Evolutionary conservation across 2,797 vertebrate species (phyloP).

Genomic region (Arrhamphus sclerolepis): DNA sequence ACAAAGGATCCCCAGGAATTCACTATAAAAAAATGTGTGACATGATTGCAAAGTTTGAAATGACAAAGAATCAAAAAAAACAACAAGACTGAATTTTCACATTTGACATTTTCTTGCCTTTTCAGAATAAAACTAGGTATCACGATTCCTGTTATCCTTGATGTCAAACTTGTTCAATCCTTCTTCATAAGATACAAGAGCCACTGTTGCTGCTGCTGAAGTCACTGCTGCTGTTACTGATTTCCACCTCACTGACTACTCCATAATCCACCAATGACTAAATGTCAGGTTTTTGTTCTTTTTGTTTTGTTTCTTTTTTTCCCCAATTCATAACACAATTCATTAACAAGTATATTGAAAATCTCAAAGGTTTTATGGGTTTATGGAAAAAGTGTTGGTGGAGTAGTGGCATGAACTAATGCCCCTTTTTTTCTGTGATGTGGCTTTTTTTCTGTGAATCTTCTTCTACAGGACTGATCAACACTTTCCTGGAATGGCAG

Average conservation of each 20-base stretch:
- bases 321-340: constrained; percentile 26
- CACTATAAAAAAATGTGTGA: neutral
- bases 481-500: constrained; percentile 70
- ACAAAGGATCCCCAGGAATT: constrained; percentile 51
- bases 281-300: constrained; percentile 6
- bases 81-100: neutral
- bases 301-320: too few species aligned
- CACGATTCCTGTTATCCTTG: constrained; percentile 36
- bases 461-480: constrained; percentile 66
- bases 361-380: constrained; percentile 15
- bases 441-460: constrained; percentile 54
- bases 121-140: neutral
- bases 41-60: neutral
- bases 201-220: constrained; percentile 41
- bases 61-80: neutral
- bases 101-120: neutral
- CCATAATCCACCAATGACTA: constrained; percentile 29
- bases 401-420: constrained; percentile 60
- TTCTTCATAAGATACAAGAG: constrained; percentile 42
- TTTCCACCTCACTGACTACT: constrained; percentile 50
- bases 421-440: constrained; percentile 51
- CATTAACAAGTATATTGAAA: neutral
- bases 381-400: constrained; percentile 39
- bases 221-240: constrained; percentile 54
- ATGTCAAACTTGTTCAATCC: constrained; percentile 32